Evolutionary conservation across 92 coral and sea anemone genomes (phyloP).

Genomic region (Phenganax subtilis): DNA sequence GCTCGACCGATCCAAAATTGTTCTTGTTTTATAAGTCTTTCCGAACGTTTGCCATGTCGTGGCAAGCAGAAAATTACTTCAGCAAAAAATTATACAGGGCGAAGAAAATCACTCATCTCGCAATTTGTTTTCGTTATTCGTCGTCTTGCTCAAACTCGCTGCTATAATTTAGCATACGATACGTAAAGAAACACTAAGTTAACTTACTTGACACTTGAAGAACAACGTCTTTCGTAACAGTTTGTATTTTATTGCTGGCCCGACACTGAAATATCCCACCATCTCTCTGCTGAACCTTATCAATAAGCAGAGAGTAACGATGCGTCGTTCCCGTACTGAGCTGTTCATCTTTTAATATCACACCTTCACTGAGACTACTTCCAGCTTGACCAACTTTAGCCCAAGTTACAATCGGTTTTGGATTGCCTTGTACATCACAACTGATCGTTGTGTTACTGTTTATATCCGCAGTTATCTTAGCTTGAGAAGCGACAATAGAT

Average conservation of each 20-base stretch:
- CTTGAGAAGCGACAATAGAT: conserved; percentile 45
- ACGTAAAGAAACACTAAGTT: neutral
- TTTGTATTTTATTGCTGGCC: conserved; percentile 62
- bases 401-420: conserved; percentile 70
- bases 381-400: conserved; percentile 38
- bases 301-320: conserved; percentile 52
- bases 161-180: neutral
- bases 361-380: conserved; percentile 30
- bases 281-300: conserved; percentile 45
- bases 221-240: conserved; percentile 41
- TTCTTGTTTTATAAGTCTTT: too few species aligned
- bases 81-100: too few species aligned
- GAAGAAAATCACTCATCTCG: too few species aligned
- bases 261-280: conserved; percentile 64
- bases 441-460: conserved; percentile 47
- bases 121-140: too few species aligned
- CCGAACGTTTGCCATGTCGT: too few species aligned
- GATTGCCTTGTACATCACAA: conserved; percentile 69
- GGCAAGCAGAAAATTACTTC: too few species aligned
- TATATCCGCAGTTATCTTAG: conserved; percentile 56
- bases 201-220: conserved; percentile 69
- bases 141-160: too few species aligned
- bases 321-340: conserved; percentile 45
- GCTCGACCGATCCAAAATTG: too few species aligned
- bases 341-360: conserved; percentile 14